Evolutionary conservation across 2,888 invertebrate species (phyloP).

Genomic region (Halocaridina rubra): DNA sequence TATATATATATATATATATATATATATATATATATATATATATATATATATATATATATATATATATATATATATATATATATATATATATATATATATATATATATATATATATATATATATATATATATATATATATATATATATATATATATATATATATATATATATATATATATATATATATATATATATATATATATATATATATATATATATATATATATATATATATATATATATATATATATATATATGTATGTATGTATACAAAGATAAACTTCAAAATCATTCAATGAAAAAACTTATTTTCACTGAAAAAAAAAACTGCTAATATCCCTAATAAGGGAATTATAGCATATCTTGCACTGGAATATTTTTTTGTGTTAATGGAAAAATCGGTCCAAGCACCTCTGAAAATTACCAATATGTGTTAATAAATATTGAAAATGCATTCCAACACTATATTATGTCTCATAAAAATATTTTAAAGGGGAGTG

Average conservation of each 20-base stretch:
- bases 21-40: not conserved
- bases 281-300: not conserved
- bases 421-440: too few relatives aligned
- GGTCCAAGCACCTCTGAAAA: too few relatives aligned
- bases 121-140: not conserved
- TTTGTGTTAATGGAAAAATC: too few relatives aligned
- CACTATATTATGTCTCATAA: too few relatives aligned
- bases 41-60: slow-evolving; percentile 1
- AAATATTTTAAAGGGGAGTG: too few relatives aligned
- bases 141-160: slow-evolving; percentile 11
- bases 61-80: not conserved
- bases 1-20: slow-evolving; percentile 1
- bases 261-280: slow-evolving; percentile 1
- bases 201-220: slow-evolving; percentile 19
- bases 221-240: slow-evolving; percentile 21
- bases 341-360: too few relatives aligned
- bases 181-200: slow-evolving; percentile 16
- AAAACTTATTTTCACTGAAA: too few relatives aligned
- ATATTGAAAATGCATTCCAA: too few relatives aligned
- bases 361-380: too few relatives aligned
- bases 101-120: slow-evolving; percentile 14
- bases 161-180: not conserved
- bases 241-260: slow-evolving; percentile 10
- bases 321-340: too few relatives aligned
- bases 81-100: slow-evolving; percentile 13